These are phyloP conservation scores for Aspidapion aeneum DNA, from an alignment of 2,888 invertebrate species.

Conservation along the genomic window DNA sequence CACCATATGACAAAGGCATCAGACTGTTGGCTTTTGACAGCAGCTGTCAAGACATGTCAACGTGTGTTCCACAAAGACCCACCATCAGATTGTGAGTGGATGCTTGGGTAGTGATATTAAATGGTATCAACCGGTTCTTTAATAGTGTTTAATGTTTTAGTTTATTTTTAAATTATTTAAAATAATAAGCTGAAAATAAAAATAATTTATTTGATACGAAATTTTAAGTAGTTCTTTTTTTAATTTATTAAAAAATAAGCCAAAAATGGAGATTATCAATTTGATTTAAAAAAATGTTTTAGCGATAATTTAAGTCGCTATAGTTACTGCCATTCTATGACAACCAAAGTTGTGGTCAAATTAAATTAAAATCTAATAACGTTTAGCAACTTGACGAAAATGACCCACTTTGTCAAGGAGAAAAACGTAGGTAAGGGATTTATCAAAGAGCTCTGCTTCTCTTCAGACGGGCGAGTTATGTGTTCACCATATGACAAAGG, in stretches of 20 bases:
- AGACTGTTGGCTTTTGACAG: conserved; percentile 78
- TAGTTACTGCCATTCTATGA: no score
- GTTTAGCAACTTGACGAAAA: conserved; percentile 67
- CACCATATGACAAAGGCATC: conserved; percentile 84
- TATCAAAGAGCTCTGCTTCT: conserved; percentile 91
- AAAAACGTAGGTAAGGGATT: conserved; percentile 87
- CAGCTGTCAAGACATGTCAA: conserved; percentile 73
- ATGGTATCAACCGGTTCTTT: conserved; percentile 77
- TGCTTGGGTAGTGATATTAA: conserved; percentile 85
- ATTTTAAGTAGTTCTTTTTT: no score
- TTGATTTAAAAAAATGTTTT: not conserved
- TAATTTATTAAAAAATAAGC: no score
- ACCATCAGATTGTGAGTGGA: conserved; percentile 85
- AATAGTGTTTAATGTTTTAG: no score
- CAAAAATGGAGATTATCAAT: not conserved
- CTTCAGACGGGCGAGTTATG: conserved; percentile 83
- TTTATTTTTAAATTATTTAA: no score
- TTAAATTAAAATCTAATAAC: no score
- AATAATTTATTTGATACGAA: no score
- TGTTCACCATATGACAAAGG: conserved; percentile 89
- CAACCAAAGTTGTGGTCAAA: no score
- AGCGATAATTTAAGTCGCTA: no score
- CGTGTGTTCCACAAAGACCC: conserved; percentile 63
- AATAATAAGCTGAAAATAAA: no score
- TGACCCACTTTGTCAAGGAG: conserved; percentile 82